Base-by-base conservation (phyloP, 2,113 vertebrate species). In the Microtus oregoni region DNA sequence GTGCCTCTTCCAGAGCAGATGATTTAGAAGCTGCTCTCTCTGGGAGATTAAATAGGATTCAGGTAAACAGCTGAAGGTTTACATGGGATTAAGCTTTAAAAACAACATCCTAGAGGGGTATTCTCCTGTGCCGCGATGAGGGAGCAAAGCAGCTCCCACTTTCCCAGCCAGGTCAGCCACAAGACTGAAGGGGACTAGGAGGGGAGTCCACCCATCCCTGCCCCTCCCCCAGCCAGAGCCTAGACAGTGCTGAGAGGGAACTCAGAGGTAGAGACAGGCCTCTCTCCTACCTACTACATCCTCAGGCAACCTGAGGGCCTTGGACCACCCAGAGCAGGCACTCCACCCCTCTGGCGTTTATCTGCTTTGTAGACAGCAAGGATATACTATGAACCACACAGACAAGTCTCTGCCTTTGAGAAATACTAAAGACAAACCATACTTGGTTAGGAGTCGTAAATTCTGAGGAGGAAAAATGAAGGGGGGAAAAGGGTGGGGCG, bases 41-140 rank as follows among this genome's bases (percentile, higher is more conserved):
- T 72, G 92, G 95, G 97, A 96, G 96, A 96, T 97, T 97, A 98
- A 97, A 83, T 89, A 22, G 94, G 96, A 96, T 98, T 96, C 90
- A 97, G 94, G 96, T 97, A 95, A 97, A 97, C 92, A 97, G 97
- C 94, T 95, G 93, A 96, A 97, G 77, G 47, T 95, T 97, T 96
- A 96, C 93, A 41, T 83, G 44, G 97, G 93, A 90, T 96, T 96
- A 94, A 47, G 73, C 83, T 82, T 91, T 92, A 4, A 67, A 93
- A 75, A 95, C 93, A 77, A 85, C 90, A 50, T 86, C 61, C 35
- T 93, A 63, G 30, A 32, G 94, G 88, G 28, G n/a, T 15, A 79
- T 94, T 97, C 44, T 96, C 72, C 82, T 90, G 70, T 82, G 81
- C 30, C 35, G 41, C 88, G 72, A 90, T 10, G 65, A 95, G 52